Evolutionary conservation across 2,113 vertebrate genomes (phyloP), one percentile per base, ranked within the genome.

Genomic region (Pachycephala philippinensis): DNA sequence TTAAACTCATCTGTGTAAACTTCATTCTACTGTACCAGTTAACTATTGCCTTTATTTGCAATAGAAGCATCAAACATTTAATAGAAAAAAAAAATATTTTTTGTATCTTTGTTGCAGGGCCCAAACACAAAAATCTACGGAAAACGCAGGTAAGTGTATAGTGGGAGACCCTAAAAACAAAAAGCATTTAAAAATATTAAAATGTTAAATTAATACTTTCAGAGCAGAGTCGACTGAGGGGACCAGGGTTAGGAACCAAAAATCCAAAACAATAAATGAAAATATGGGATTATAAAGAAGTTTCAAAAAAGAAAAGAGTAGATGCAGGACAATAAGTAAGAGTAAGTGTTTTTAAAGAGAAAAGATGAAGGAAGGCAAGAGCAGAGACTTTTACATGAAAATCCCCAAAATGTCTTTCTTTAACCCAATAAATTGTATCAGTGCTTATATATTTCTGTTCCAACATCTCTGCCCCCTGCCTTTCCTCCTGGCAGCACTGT

Each of bases 121-220:
- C 35, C 98, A 96, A 53, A 84, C 95, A 45, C 98, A 94, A 69
- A 97, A 90, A 81, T 47, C 80, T 94, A 90, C 93, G 61, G 98
- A 98, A 77, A 97, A 97, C 53, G 75, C 61, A 97, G 98, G 98
- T 98, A 95, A 97, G 95, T 60, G 23, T 52, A n/a, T 35, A 44
- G 11, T 91, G 59, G 18, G 28, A 80, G n/a, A 35, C 20, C 15
- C 44, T 56, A 49, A 50, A 7, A 54, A 40, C 23, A 78, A 52
- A 56, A 59, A 33, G 1, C 15, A 7, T 35, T 85, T 24, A 9
- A 78, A 94, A 81, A 17, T 21, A 42, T 42, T n/a, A 44, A 86
- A 84, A 74, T 44, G 13, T 6, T 54, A 79, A 40, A 40, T 28
- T 42, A 54, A 33, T 39, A 23, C 6, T 57, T 35, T 23, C 30